These are phyloP conservation scores for Drosophila prolongata DNA, from an alignment of 2,888 invertebrate genomes.

Conservation along the genomic window DNA sequence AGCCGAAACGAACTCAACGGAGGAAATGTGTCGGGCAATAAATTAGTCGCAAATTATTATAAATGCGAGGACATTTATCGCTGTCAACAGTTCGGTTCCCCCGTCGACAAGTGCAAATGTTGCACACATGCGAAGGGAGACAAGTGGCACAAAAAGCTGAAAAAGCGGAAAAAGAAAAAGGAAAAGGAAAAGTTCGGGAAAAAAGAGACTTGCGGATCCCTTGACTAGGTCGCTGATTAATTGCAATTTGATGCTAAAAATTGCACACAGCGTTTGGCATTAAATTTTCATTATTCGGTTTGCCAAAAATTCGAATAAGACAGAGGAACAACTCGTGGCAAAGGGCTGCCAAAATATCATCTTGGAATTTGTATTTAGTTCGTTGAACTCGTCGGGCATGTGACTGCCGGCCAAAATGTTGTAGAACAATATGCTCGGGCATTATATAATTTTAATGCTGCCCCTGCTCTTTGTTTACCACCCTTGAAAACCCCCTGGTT, in stretches of 20 bases:
- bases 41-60: slow-evolving; percentile 79
- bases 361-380: slow-evolving; percentile 28
- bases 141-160: slow-evolving; percentile 12
- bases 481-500: neutral
- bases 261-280: slow-evolving; percentile 47
- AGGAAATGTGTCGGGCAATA: slow-evolving; percentile 62
- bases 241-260: slow-evolving; percentile 77
- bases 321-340: slow-evolving; percentile 8
- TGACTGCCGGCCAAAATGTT: slow-evolving; percentile 21
- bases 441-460: slow-evolving; percentile 59
- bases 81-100: slow-evolving; percentile 49
- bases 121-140: slow-evolving; percentile 36
- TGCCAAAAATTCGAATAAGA: slow-evolving; percentile 28
- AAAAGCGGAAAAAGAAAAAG: neutral
- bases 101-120: slow-evolving; percentile 43
- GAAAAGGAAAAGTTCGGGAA: slow-evolving; percentile 66
- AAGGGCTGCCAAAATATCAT: slow-evolving; percentile 33
- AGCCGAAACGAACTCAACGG: slow-evolving; percentile 26
- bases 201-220: slow-evolving; percentile 20
- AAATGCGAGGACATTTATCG: slow-evolving; percentile 75
- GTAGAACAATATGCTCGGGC: slow-evolving; percentile 40
- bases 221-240: slow-evolving; percentile 61
- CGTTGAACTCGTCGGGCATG: slow-evolving; percentile 31
- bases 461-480: slow-evolving; percentile 5
- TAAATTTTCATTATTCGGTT: slow-evolving; percentile 37